Conservation (phyloP, 2,888 invertebrate genomes). For the Odontocolon sp. region DNA sequence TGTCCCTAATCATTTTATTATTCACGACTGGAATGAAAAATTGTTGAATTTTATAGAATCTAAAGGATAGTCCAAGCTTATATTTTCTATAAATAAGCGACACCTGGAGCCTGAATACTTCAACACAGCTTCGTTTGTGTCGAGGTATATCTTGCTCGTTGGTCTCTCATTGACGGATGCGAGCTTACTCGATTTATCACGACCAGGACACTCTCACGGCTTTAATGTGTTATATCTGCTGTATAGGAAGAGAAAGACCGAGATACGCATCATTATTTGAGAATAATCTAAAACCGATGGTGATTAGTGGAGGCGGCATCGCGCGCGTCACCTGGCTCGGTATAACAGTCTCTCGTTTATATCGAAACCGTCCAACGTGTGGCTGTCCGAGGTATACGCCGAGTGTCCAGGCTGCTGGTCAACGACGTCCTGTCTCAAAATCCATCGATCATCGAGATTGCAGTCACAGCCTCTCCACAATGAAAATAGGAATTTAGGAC, state of each 20-base stretch:
- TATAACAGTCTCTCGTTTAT: conserved; percentile 67
- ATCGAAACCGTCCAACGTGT: conserved; percentile 41
- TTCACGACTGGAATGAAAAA: no score
- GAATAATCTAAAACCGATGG: conserved; percentile 81
- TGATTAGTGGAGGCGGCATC: conserved; percentile 78
- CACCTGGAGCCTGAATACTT: conserved; percentile 25
- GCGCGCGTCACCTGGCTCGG: conserved; percentile 77
- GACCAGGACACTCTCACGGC: conserved; percentile 13
- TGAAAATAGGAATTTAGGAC: not conserved
- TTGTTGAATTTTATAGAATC: no score
- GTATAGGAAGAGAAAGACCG: conserved; percentile 10
- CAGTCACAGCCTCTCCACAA: not conserved
- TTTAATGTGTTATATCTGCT: not conserved
- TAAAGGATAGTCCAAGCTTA: no score
- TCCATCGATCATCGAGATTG: conserved; percentile 56
- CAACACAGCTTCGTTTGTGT: conserved; percentile 1
- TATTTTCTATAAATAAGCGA: not conserved
- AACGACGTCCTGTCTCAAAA: conserved; percentile 30
- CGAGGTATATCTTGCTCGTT: conserved; percentile 31
- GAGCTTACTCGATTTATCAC: conserved; percentile 56
- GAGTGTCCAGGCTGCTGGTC: conserved; percentile 16
- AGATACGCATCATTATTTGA: conserved; percentile 79
- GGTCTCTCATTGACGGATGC: conserved; percentile 37
- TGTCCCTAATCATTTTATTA: no score
- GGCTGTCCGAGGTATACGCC: not conserved